Evolutionary conservation across 2,888 invertebrate genomes (phyloP).

Genomic region (Eupithecia inturbata): DNA sequence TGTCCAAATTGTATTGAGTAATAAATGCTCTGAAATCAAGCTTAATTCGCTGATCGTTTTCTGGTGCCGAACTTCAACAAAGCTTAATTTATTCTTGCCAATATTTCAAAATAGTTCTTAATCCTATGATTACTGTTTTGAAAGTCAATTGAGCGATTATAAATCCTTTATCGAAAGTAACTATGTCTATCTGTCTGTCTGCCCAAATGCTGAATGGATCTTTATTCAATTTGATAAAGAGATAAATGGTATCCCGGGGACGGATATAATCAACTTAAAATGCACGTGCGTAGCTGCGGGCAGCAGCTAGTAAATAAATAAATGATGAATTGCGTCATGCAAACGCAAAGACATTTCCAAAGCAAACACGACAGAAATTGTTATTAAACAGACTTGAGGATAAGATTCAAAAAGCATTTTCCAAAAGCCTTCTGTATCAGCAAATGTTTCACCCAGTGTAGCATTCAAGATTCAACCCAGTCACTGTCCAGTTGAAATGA

Average conservation of each 20-base stretch:
- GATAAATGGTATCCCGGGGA: too few species aligned
- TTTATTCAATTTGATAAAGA: too few species aligned
- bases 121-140: not conserved
- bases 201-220: too few species aligned
- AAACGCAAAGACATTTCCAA: too few species aligned
- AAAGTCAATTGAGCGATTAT: slow-evolving; percentile 6
- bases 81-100: not conserved
- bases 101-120: slow-evolving; percentile 2
- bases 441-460: not conserved
- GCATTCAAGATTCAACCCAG: slow-evolving; percentile 46
- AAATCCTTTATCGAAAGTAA: too few species aligned
- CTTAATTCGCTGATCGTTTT: not conserved
- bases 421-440: not conserved
- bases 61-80: not conserved
- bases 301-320: too few species aligned
- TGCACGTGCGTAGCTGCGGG: too few species aligned
- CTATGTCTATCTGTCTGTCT: too few species aligned
- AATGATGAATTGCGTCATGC: not conserved
- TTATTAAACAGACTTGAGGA: not conserved
- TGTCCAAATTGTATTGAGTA: too few species aligned
- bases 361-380: not conserved
- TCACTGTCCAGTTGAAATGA: slow-evolving; percentile 75
- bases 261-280: too few species aligned
- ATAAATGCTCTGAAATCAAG: not conserved
- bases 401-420: not conserved